phyloP scores from a whole-genome alignment of 2,113 vertebrate species.

The Heterotis niloticus region DNA sequence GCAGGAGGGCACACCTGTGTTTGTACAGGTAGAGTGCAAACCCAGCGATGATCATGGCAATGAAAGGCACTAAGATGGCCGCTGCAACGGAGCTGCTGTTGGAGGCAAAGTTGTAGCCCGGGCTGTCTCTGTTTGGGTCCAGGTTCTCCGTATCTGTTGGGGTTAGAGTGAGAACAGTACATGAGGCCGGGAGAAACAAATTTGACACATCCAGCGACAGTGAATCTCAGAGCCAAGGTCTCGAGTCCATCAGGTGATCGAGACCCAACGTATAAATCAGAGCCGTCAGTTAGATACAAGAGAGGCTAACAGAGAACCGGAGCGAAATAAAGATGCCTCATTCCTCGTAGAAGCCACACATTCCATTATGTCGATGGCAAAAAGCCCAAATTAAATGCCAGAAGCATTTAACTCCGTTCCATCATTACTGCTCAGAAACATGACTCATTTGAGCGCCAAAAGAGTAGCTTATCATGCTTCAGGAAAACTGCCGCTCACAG shows the following conservation, averaged over 20 bases:
- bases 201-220: neutral
- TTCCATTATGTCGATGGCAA: no score
- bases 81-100: constrained; percentile 98
- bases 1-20: constrained; percentile 76
- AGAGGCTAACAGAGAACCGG: no score
- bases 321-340: no score
- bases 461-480: neutral
- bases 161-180: neutral
- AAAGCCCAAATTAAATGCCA: no score
- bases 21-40: constrained; percentile 99
- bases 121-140: constrained; percentile 72
- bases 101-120: constrained; percentile 87
- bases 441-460: neutral
- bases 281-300: no score
- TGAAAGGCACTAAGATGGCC: constrained; percentile 98
- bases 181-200: neutral
- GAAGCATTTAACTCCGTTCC: no score
- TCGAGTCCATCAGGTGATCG: no score
- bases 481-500: neutral
- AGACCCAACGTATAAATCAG: no score
- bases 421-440: neutral
- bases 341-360: no score
- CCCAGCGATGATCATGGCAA: constrained; percentile 98
- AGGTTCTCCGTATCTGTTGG: constrained; percentile 58
- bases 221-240: no score